Base-by-base conservation (phyloP, 2,888 invertebrate genomes). In the Rhopalosiphum nymphaeae region DNA sequence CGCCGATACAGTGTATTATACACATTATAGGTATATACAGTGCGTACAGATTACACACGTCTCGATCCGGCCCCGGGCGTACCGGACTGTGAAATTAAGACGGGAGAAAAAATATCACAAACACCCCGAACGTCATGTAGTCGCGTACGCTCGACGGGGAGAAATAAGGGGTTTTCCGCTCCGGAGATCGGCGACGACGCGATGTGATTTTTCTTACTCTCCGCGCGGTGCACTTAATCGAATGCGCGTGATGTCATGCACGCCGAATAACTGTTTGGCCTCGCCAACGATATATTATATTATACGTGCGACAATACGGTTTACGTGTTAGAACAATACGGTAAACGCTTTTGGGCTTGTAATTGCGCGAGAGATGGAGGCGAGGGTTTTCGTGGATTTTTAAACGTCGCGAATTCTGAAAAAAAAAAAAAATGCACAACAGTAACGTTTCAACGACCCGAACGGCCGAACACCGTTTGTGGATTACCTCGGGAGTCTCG, bases 81-180 rank as follows among this genome's bases (percentile, higher is more conserved):
- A 90, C 57, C 61, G 90, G 90, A 89, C 93, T 86, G 90, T 94
- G 93, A 94, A 94, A 94, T 94, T 67, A 90, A 90, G 56, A 46
- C 56, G 57, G 90, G 78, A 91, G 53, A 42, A 84, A 42, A 42
- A 88, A 88, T 56, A 61, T 87, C 13, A 36, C 57, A 57, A 84
- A 91, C 61, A 26, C 61, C 61, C 92, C 36, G 11, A 46, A 46
- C 61, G 84, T 36, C 53, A 3, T 46, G 29, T 29, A 85, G 25
- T 85, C 44, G 36, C 26, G 78, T 78, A 78, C 11, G 13, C 26
- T 44, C 29, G 85, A 26, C 29, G 26, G 67, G 36, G 49, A 29
- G 36, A 87, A 92, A 49, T 42, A 61, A 42, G 13, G 29, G 29
- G 42, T 36, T 89, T 92, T 53, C 53, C 88, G 88, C n/a, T 78